phyloP scores from a whole-genome alignment of 2,113 vertebrate genomes.

The Ammodytes marinus region DNA sequence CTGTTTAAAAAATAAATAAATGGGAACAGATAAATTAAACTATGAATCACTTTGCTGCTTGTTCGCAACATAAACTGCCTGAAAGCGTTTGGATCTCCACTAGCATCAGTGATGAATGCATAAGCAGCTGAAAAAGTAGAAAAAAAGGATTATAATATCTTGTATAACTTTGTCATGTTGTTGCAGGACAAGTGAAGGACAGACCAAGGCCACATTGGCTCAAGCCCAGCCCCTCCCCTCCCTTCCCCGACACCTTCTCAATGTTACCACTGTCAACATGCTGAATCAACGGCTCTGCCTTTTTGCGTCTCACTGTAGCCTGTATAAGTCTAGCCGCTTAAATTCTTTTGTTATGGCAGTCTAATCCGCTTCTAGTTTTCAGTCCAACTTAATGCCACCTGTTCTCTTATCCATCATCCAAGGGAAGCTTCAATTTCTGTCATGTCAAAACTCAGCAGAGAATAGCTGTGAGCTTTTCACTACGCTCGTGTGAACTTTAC shows the following conservation, averaged over 20 bases:
- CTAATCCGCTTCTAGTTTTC: not conserved
- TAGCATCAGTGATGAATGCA: not conserved
- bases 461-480: not conserved
- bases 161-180: slow-evolving; percentile 2
- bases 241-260: slow-evolving; percentile 51
- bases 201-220: slow-evolving; percentile 26
- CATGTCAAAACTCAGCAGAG: not conserved
- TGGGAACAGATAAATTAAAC: not conserved
- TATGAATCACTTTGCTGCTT: not conserved
- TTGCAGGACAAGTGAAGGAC: slow-evolving; percentile 44
- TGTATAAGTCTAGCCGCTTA: not conserved
- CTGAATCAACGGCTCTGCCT: slow-evolving; percentile 26
- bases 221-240: not conserved
- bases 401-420: slow-evolving; percentile 15
- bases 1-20: not conserved
- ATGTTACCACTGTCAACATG: slow-evolving; percentile 60
- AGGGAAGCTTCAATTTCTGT: not conserved
- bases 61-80: not conserved
- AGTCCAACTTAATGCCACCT: slow-evolving; percentile 12
- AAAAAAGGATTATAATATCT: no score
- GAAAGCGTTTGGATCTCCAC: not conserved
- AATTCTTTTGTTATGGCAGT: slow-evolving; percentile 41
- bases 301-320: not conserved
- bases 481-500: not conserved
- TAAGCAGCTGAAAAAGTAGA: not conserved